Percentiles rank a stretch among this genome's conserved stretches.
Evolutionary conservation across 2,113 vertebrate species (phyloP).

Genomic region (Dascyllus trimaculatus): DNA sequence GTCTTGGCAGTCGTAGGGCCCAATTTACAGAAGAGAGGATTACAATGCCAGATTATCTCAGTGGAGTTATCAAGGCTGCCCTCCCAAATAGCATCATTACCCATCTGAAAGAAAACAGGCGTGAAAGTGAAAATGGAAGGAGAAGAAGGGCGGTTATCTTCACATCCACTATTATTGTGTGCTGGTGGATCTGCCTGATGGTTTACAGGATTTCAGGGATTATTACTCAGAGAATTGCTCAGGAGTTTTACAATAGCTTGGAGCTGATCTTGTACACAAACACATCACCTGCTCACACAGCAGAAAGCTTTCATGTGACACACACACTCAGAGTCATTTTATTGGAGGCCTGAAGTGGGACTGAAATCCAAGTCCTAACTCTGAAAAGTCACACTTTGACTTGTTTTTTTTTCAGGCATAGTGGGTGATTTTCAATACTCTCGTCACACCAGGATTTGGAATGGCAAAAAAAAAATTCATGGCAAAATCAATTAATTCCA

Average conservation of each 20-base stretch:
- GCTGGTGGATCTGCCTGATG: slow-evolving; percentile 25
- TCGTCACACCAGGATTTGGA: not conserved
- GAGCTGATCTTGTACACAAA: slow-evolving; percentile 28
- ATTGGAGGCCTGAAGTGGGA: not conserved
- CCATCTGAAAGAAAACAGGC: slow-evolving; percentile 35
- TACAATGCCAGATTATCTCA: slow-evolving; percentile 67
- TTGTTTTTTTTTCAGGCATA: not conserved
- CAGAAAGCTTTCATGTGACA: slow-evolving; percentile 9
- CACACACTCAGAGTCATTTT: not conserved
- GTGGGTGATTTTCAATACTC: not conserved
- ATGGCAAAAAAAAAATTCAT: not conserved
- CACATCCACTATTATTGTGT: slow-evolving; percentile 26
- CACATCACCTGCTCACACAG: slow-evolving; percentile 5
- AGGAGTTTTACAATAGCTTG: slow-evolving; percentile 2
- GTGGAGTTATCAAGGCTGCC: slow-evolving; percentile 43
- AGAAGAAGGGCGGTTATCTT: slow-evolving; percentile 27
- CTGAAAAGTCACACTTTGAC: not conserved
- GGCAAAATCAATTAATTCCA: slow-evolving; percentile 10
- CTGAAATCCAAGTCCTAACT: not conserved
- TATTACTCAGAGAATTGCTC: slow-evolving; percentile 34
- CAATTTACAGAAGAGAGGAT: slow-evolving; percentile 72
- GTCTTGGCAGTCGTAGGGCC: slow-evolving; percentile 39
- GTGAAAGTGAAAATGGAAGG: not conserved
- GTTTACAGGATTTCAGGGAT: slow-evolving; percentile 54
- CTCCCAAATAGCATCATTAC: slow-evolving; percentile 56